Conservation (phyloP, 2,797 vertebrate genomes). For the Merluccius polli region DNA sequence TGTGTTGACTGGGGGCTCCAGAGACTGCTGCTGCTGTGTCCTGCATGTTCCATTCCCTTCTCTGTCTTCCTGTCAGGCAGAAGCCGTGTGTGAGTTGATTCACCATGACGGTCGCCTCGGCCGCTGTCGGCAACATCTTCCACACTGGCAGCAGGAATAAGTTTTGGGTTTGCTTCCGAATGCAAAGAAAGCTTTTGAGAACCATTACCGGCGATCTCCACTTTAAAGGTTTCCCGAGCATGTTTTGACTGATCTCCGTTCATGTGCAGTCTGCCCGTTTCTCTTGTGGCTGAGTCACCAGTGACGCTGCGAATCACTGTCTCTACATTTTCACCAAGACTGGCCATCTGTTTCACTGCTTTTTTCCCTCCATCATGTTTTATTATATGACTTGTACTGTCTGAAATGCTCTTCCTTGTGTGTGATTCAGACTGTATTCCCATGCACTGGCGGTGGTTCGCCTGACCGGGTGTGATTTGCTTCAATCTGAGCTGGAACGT, state of each 20-base stretch:
- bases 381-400: conserved; percentile 8
- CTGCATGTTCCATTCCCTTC: conserved; percentile 31
- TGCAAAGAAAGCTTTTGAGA: not conserved
- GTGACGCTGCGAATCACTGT: conserved; percentile 52
- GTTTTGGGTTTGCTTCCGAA: conserved; percentile 28
- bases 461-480: conserved; percentile 61
- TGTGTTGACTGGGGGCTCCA: conserved; percentile 51
- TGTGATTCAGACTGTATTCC: conserved; percentile 47
- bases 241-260: not conserved
- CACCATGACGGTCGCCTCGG: conserved; percentile 36
- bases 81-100: conserved; percentile 29
- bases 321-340: conserved; percentile 60
- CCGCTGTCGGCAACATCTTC: conserved; percentile 44
- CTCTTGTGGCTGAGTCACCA: conserved; percentile 18
- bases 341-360: conserved; percentile 27
- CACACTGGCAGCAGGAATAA: conserved; percentile 45
- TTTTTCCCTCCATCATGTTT: conserved; percentile 32
- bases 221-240: not conserved
- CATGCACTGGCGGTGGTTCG: conserved; percentile 66
- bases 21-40: conserved; percentile 40
- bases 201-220: not conserved
- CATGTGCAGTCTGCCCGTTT: conserved; percentile 19
- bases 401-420: conserved; percentile 31
- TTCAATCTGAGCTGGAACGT: conserved; percentile 80
- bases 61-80: conserved; percentile 25